Evolutionary conservation across 1,140 invertebrate genomes (phyloP), one percentile per base, ranked within the genome.

Genomic region (Ericerus pela): DNA sequence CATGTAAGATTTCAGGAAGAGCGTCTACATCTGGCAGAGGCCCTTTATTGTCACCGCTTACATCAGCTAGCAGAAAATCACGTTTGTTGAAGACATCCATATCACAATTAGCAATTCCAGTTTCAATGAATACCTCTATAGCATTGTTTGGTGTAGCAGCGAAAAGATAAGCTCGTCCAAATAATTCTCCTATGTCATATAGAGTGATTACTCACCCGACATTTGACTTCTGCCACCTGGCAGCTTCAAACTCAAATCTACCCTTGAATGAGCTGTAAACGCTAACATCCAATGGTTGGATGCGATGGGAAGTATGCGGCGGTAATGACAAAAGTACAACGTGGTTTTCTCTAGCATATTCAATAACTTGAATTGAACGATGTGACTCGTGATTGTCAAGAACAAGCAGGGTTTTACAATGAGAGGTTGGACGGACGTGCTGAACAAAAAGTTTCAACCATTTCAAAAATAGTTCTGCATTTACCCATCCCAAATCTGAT

Each of bases 281-380:
- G 53, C 62, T 55, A 14, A 69, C 62, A 62, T 75, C 72, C 2
- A 76, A 59, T 11, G 73, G 73, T 57, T 75, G 72, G 53, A 75
- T 62, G 60, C 68, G 69, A 62, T 73, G 67, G 31, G 65, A 68
- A 20, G 62, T 67, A 57, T 74, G 72, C 31, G 72, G 70, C 56
- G 72, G 70, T 43, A 75, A 63, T 51, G 70, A 69, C 5, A 75
- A 59, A 28, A 68, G 22, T 18, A 62, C 37, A 1, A 69, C 64
- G 0, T 63, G 62, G 55, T 67, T 65, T 2, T 58, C 59, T 60
- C 58, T 24, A 56, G 60, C 53, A 16, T 26, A 43, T 3, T 36
- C 22, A 6, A 58, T 43, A 12, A 56, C 56, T 53, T 60, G 26
- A 30, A 62, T 43, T 52, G 56, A 56, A 57, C 62, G 30, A 58